phyloP scores from a whole-genome alignment of 2,113 vertebrate species.

The Salvelinus alpinus region DNA sequence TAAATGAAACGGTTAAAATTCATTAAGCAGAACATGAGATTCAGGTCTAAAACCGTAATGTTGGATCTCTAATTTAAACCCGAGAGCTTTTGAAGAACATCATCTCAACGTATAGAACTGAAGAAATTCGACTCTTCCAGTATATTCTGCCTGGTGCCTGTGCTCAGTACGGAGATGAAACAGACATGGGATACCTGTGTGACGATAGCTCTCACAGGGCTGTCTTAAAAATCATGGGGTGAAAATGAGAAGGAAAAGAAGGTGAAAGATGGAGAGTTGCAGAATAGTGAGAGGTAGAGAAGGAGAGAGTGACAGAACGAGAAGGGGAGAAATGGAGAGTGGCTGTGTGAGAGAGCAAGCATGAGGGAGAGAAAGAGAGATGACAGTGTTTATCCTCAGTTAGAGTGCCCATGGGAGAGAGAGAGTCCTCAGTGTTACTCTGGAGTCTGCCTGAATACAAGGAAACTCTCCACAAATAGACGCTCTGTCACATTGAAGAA shows the following conservation, averaged over 20 bases:
- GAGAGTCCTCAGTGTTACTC: slow-evolving; percentile 39
- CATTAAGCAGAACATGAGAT: not conserved
- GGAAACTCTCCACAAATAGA: not conserved
- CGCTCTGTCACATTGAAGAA: slow-evolving; percentile 1
- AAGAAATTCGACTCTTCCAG: not conserved
- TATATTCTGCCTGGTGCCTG: not conserved
- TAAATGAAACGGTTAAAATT: not conserved
- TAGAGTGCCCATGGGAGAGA: slow-evolving; percentile 75
- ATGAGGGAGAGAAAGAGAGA: slow-evolving; percentile 60
- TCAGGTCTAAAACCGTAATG: not conserved
- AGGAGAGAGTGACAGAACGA: not conserved
- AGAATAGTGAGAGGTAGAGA: not conserved
- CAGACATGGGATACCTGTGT: not conserved
- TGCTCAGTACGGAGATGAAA: not conserved
- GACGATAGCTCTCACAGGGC: no score
- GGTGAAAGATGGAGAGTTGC: not conserved
- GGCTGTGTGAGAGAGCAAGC: not conserved
- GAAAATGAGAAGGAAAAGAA: no score
- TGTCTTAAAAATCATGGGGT: no score
- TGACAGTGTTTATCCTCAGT: slow-evolving; percentile 73
- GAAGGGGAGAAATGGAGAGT: not conserved
- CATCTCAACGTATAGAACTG: no score
- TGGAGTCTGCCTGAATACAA: not conserved
- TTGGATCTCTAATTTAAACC: not conserved
- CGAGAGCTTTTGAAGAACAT: not conserved